Evolutionary conservation across 2,888 invertebrate genomes (phyloP).

Genomic region (Alentia gelatinosa): DNA sequence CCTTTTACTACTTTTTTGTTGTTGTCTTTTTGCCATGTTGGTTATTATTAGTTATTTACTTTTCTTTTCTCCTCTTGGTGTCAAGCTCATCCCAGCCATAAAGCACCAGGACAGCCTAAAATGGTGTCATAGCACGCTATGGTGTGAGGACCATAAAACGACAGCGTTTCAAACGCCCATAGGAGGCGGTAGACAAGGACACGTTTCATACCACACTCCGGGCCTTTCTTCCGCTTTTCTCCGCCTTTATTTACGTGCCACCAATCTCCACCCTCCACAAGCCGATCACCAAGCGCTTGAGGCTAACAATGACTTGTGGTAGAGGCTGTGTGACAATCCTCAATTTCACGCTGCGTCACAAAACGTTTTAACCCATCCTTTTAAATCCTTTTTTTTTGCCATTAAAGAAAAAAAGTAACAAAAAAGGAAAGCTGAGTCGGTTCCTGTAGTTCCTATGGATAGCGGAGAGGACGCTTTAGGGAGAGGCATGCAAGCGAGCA

Average conservation of each 20-base stretch:
- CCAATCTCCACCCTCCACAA: background rate
- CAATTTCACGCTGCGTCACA: conserved; percentile 40
- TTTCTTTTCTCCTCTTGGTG: background rate
- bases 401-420: background rate
- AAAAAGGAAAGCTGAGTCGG: background rate
- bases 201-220: no score
- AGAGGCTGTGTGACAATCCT: conserved; percentile 34
- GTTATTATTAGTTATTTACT: background rate
- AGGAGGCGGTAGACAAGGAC: no score
- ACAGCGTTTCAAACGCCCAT: background rate
- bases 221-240: background rate
- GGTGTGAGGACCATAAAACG: background rate
- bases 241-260: background rate
- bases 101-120: background rate
- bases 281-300: background rate
- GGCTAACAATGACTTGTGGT: conserved; percentile 38
- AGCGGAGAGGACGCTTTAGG: background rate
- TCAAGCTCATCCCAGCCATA: no score
- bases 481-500: background rate
- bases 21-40: background rate
- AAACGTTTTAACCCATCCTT: background rate
- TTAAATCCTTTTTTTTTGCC: background rate
- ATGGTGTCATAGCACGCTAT: background rate
- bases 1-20: background rate
- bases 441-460: background rate